phyloP scores from a whole-genome alignment of 2,113 vertebrate species.

The Mionectes macconnelli region DNA sequence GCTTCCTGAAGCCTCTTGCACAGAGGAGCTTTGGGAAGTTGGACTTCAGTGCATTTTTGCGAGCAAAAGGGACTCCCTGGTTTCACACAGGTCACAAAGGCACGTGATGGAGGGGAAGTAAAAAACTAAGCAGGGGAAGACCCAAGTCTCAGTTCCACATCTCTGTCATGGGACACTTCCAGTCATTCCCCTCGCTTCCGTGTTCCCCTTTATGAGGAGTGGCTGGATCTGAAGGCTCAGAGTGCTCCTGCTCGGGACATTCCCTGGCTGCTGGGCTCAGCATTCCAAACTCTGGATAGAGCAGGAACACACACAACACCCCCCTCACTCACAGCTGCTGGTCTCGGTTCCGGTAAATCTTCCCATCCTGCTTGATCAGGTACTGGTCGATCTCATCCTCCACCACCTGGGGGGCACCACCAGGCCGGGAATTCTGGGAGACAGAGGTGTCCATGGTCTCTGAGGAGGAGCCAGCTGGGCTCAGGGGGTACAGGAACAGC shows the following conservation, averaged over 20 bases:
- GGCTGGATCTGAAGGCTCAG: neutral
- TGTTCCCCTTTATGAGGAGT: neutral
- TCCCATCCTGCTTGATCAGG: constrained; percentile 93
- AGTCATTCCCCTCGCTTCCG: neutral
- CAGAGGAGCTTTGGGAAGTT: neutral
- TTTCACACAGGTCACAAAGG: neutral
- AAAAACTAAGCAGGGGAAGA: neutral
- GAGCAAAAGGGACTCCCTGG: neutral
- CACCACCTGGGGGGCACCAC: constrained; percentile 79
- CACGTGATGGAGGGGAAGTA: neutral
- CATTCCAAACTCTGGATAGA: neutral
- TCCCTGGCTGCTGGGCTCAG: neutral
- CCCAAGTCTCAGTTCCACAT: neutral
- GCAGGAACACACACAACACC: neutral
- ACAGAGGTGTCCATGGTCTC: constrained; percentile 91
- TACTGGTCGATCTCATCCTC: constrained; percentile 97
- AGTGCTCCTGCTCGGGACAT: neutral
- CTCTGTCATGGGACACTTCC: neutral
- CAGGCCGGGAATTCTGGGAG: constrained; percentile 74
- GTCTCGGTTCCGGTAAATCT: constrained; percentile 92
- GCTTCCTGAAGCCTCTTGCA: neutral
- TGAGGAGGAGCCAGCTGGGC: constrained; percentile 80
- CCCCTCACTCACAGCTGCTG: constrained; percentile 87
- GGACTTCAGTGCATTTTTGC: neutral
- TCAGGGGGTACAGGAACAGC: constrained; percentile 89